Evolutionary conservation across 2,113 vertebrate genomes (phyloP).

Genomic region (Cyanistes caeruleus): DNA sequence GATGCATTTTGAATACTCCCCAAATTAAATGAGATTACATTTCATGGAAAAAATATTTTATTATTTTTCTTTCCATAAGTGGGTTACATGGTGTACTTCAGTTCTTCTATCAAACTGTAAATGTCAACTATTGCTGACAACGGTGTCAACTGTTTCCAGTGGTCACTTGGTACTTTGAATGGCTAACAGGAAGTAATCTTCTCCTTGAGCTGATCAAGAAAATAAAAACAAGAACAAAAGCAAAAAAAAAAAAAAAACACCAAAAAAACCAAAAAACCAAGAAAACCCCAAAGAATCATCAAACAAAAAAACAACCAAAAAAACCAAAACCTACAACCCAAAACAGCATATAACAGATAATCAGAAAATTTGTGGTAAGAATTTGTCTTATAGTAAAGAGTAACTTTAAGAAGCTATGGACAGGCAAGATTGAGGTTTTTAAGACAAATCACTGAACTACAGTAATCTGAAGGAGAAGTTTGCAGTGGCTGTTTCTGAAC

Average conservation of each 20-base stretch:
- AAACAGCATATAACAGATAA: neutral
- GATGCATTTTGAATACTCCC: neutral
- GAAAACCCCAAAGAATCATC: neutral
- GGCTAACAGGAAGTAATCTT: neutral
- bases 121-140: neutral
- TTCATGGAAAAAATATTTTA: neutral
- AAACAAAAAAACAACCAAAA: neutral
- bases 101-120: neutral
- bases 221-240: neutral
- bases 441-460: neutral
- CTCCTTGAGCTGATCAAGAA: neutral
- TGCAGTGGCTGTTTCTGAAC: neutral
- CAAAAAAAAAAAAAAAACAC: neutral
- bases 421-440: neutral
- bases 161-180: neutral
- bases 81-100: neutral
- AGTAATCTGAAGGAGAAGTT: neutral
- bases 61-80: neutral
- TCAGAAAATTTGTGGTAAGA: neutral
- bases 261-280: no score
- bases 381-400: neutral
- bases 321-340: rapidly evolving
- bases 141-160: neutral
- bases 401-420: neutral
- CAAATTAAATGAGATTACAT: neutral